These are phyloP conservation scores for Nemapogon koenigi DNA, from an alignment of 2,888 invertebrate genomes.

Conservation along the genomic window DNA sequence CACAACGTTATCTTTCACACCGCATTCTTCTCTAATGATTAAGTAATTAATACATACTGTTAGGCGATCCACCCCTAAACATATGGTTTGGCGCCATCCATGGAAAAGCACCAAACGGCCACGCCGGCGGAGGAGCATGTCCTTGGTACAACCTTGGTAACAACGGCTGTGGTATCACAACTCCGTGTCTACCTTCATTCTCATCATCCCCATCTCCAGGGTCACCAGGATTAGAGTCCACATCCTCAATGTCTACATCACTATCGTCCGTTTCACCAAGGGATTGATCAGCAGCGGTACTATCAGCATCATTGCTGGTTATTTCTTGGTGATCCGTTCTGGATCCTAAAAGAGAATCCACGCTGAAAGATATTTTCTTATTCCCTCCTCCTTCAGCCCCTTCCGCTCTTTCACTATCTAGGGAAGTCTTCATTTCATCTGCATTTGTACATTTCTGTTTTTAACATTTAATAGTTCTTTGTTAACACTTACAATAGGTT, in stretches of 20 bases:
- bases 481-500: no score
- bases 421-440: constrained; percentile 62
- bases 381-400: constrained; percentile 52
- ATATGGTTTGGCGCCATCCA: constrained; percentile 69
- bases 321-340: constrained; percentile 30
- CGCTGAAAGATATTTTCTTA: constrained; percentile 76
- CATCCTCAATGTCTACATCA: constrained; percentile 57
- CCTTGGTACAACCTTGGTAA: constrained; percentile 66
- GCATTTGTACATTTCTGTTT: no score
- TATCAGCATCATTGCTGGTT: constrained; percentile 24
- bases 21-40: no score
- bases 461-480: no score
- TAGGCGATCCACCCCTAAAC: constrained; percentile 65
- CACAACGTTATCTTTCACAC: no score
- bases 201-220: constrained; percentile 43
- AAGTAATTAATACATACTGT: constrained; percentile 67
- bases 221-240: constrained; percentile 45
- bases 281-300: constrained; percentile 3
- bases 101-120: constrained; percentile 72
- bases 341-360: constrained; percentile 68
- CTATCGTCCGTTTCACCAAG: constrained; percentile 49
- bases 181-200: constrained; percentile 57
- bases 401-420: constrained; percentile 57
- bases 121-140: constrained; percentile 56
- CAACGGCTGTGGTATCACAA: constrained; percentile 72